Conservation (phyloP, 2,797 vertebrate species). For the Anabacerthia variegaticeps region DNA sequence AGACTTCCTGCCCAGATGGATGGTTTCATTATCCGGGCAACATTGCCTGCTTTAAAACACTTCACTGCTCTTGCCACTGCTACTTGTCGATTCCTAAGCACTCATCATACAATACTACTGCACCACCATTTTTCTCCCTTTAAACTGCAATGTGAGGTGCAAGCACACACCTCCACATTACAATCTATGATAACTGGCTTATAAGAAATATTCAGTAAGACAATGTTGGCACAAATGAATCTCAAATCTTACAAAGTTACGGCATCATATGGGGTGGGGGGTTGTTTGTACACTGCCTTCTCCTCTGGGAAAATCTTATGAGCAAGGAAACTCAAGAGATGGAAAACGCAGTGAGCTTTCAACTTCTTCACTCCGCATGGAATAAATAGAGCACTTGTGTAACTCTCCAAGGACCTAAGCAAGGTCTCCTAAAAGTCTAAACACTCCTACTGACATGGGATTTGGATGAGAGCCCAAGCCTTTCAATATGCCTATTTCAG, state of each 20-base stretch:
- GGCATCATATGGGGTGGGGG: neutral
- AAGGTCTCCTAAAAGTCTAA: neutral
- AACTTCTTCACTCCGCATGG: neutral
- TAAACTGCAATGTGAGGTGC: neutral
- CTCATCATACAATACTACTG: neutral
- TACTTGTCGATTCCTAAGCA: neutral
- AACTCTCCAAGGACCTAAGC: neutral
- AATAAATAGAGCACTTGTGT: neutral
- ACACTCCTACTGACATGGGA: neutral
- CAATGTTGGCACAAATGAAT: neutral
- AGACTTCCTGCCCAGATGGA: neutral
- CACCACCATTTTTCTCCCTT: neutral
- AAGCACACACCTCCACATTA: neutral
- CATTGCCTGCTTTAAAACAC: neutral
- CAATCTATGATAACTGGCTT: neutral
- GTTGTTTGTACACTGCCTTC: neutral
- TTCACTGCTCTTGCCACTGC: neutral
- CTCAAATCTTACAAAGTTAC: neutral
- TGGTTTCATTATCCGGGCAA: neutral
- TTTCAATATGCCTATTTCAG: neutral
- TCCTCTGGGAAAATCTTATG: neutral
- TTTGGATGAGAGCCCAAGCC: neutral
- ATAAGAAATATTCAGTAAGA: neutral
- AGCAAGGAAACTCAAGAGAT: neutral
- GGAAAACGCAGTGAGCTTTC: neutral